Evolutionary conservation across 2,888 invertebrate genomes (phyloP).

Genomic region (Pogonocherus hispidulus): DNA sequence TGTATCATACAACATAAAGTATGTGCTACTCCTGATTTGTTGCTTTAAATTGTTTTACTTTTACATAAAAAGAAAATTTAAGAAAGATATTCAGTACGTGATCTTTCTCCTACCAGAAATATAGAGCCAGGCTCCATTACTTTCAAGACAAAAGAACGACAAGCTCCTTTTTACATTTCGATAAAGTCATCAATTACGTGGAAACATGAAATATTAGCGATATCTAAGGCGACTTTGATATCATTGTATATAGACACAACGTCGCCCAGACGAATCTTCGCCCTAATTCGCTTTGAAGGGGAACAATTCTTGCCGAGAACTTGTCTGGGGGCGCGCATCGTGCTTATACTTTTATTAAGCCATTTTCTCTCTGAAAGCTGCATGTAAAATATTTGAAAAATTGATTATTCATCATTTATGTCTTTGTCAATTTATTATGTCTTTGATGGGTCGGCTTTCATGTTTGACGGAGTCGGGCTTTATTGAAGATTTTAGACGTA

Average conservation of each 20-base stretch:
- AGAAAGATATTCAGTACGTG: too few species aligned
- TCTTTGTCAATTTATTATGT: slow-evolving; percentile 61
- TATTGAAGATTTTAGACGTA: slow-evolving; percentile 50
- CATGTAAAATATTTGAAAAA: slow-evolving; percentile 64
- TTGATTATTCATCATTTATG: slow-evolving; percentile 64
- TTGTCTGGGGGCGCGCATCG: slow-evolving; percentile 54
- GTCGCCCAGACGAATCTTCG: slow-evolving; percentile 21
- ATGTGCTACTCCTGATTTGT: too few species aligned
- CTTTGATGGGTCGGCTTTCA: slow-evolving; percentile 54
- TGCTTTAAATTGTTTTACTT: too few species aligned
- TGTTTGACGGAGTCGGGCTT: slow-evolving; percentile 50
- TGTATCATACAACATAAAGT: too few species aligned
- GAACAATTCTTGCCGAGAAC: slow-evolving; percentile 4
- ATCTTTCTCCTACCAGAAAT: not conserved
- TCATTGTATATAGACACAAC: slow-evolving; percentile 34
- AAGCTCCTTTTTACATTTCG: not conserved
- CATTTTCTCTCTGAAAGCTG: slow-evolving; percentile 63
- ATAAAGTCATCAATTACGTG: slow-evolving; percentile 36
- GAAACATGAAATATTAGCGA: slow-evolving; percentile 39
- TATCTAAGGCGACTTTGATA: slow-evolving; percentile 40
- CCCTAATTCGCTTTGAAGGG: slow-evolving; percentile 27
- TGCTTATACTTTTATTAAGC: slow-evolving; percentile 65
- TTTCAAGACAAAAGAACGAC: not conserved
- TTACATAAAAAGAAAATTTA: too few species aligned
- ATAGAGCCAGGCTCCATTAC: not conserved